These are phyloP conservation scores for Brachypodius melanocephalos DNA, from an alignment of 2,113 vertebrate genomes.

Conservation along the genomic window DNA sequence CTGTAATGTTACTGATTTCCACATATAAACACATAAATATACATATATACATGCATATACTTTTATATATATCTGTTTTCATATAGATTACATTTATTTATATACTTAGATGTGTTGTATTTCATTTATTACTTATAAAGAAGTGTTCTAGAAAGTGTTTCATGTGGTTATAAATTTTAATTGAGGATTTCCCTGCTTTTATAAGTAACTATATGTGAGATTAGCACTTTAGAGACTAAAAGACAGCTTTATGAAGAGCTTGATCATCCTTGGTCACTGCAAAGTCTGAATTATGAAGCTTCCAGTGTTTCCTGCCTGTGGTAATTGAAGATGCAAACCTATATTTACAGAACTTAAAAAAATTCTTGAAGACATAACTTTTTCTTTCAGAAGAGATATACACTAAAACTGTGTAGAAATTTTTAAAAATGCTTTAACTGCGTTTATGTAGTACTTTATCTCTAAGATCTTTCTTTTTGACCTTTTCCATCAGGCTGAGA, in stretches of 20 bases:
- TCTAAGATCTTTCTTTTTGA: not conserved
- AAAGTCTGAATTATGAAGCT: not conserved
- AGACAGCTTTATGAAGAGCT: not conserved
- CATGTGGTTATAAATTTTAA: slow-evolving; percentile 6
- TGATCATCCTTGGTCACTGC: not conserved
- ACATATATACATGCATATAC: not conserved
- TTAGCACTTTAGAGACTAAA: not conserved
- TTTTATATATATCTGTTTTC: not conserved
- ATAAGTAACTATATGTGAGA: not conserved
- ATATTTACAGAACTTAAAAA: not conserved
- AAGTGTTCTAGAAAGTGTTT: not conserved
- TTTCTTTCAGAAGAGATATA: not conserved
- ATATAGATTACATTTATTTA: not conserved
- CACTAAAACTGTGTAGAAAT: not conserved
- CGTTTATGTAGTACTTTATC: not conserved
- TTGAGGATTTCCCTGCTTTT: slow-evolving; percentile 11
- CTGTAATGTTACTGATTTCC: not conserved
- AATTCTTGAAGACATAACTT: not conserved
- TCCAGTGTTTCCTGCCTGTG: not conserved
- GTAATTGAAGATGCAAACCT: not conserved
- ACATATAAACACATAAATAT: not conserved
- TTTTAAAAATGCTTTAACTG: not conserved
- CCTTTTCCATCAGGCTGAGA: not conserved
- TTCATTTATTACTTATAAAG: not conserved
- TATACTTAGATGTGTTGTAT: not conserved